Conservation (phyloP, 2,797 vertebrate genomes). For the Sus cebifrons region DNA sequence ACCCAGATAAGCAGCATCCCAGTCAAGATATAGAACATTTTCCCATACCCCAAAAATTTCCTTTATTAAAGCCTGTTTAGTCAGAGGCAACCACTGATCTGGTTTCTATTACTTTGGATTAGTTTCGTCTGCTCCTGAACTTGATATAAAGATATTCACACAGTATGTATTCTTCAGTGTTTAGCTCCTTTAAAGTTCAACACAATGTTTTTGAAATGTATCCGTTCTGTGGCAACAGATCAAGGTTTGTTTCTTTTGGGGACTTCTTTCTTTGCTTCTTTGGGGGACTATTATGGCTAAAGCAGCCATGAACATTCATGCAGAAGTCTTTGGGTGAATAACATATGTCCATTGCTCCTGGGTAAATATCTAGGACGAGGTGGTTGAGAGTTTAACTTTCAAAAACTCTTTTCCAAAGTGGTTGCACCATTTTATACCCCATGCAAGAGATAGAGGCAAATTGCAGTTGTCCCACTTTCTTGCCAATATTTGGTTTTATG, state of each 20-base stretch:
- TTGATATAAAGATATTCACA: neutral
- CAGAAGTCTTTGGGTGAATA: neutral
- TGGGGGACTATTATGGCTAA: neutral
- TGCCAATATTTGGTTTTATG: neutral
- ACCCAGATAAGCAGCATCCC: neutral
- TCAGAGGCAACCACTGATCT: neutral
- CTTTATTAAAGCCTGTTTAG: neutral
- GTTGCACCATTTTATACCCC: neutral
- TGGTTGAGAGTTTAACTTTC: neutral
- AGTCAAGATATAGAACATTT: neutral
- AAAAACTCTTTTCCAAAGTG: neutral
- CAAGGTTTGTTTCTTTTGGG: neutral
- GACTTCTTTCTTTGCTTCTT: neutral
- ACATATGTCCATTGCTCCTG: neutral
- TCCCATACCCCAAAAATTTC: neutral
- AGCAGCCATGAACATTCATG: neutral
- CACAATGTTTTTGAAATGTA: neutral
- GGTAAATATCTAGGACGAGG: neutral
- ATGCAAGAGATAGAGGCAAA: neutral
- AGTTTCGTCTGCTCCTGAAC: neutral
- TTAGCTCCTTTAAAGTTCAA: neutral
- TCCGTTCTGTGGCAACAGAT: neutral
- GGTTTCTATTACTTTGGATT: conserved; percentile 15
- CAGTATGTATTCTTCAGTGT: neutral
- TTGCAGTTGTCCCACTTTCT: neutral